Evolutionary conservation across 1,140 invertebrate species (phyloP).

Genomic region (Meloidogyne hapla): DNA sequence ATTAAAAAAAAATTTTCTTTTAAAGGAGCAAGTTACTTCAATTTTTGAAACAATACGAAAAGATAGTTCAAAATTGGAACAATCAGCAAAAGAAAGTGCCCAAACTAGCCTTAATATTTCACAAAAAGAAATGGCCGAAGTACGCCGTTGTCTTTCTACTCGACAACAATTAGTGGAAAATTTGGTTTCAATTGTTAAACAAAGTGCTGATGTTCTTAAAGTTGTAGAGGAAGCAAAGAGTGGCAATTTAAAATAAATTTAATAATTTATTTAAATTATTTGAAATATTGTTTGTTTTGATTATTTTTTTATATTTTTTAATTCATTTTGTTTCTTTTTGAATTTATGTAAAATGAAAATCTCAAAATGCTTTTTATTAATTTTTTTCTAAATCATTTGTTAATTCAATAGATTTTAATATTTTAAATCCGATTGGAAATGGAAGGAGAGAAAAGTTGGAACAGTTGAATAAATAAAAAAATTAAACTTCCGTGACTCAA

Average conservation of each 20-base stretch:
- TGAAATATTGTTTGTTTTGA: background rate
- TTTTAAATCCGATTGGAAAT: no score
- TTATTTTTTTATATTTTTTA: background rate
- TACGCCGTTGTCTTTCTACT: conserved; percentile 37
- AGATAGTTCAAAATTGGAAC: conserved; percentile 29
- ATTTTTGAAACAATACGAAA: conserved; percentile 28
- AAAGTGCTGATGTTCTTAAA: background rate
- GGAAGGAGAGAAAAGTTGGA: no score
- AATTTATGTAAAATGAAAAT: no score
- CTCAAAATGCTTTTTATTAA: no score
- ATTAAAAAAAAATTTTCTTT: conserved; percentile 23
- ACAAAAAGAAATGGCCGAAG: conserved; percentile 19
- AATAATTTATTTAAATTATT: background rate
- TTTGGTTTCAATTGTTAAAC: conserved; percentile 24
- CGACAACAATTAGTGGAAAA: conserved; percentile 34
- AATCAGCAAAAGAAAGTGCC: conserved; percentile 14
- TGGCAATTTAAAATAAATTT: background rate
- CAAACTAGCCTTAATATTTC: background rate
- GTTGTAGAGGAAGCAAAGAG: background rate
- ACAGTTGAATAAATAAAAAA: conserved; percentile 1
- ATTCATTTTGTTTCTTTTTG: no score
- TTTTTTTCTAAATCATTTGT: background rate
- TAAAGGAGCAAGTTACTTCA: conserved; percentile 24
- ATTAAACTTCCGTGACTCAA: background rate
- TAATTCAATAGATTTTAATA: background rate